A percentile compares a stretch with the other conserved stretches of the same genome.
Evolutionary conservation across 2,113 vertebrate genomes (phyloP).

Genomic region (Amazona guildingii): DNA sequence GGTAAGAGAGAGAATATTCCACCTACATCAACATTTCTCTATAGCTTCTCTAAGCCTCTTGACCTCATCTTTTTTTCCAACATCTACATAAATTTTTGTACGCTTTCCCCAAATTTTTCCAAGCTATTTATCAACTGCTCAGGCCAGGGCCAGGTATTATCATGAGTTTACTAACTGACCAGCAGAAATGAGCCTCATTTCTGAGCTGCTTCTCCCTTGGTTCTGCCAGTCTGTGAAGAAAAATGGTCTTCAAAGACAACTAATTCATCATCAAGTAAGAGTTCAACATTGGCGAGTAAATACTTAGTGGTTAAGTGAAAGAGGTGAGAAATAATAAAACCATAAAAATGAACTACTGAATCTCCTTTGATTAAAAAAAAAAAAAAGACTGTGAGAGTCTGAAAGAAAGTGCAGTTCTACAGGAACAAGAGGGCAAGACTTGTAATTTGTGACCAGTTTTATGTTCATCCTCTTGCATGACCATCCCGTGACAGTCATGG

Average conservation of each 20-base stretch:
- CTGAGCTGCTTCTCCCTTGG: background rate
- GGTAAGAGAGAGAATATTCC: background rate
- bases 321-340: background rate
- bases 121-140: background rate
- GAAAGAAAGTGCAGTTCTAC: background rate
- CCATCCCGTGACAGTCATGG: fast-evolving
- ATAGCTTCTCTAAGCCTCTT: background rate
- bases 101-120: fast-evolving
- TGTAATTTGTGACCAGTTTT: background rate
- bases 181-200: background rate
- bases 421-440: background rate
- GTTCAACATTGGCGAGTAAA: background rate
- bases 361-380: background rate
- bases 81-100: background rate
- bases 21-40: background rate
- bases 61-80: background rate
- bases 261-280: background rate
- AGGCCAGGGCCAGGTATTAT: no score
- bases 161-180: background rate
- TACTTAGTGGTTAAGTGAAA: background rate
- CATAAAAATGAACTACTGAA: background rate
- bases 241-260: background rate
- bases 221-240: background rate
- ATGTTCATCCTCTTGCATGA: background rate
- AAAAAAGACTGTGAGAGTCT: background rate